phyloP scores from a whole-genome alignment of 2,888 invertebrate species.

The Hololepta plana region DNA sequence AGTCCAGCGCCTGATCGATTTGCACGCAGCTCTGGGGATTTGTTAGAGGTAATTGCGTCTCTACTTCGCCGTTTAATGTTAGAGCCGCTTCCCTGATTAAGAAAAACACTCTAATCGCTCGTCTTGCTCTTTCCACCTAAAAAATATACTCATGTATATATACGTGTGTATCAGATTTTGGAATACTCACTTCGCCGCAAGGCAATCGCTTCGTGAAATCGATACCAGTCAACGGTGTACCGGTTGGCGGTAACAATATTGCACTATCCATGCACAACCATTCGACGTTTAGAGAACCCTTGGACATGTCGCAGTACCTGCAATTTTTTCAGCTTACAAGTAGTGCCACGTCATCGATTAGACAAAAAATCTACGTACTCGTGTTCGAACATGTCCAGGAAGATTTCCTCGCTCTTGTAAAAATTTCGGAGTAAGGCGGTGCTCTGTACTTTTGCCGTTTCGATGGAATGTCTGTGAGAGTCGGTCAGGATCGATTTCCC shows the following conservation, averaged over 20 bases:
- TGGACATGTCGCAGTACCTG: constrained; percentile 77
- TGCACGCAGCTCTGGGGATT: constrained; percentile 78
- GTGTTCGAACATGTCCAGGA: constrained; percentile 96
- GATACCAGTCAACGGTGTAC: constrained; percentile 91
- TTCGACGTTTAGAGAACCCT: constrained; percentile 74
- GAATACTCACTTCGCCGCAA: constrained; percentile 71
- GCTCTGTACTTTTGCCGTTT: constrained; percentile 61
- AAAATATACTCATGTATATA: constrained; percentile 11
- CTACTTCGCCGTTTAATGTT: constrained; percentile 61
- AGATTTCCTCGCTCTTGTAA: constrained; percentile 95
- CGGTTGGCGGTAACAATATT: constrained; percentile 84
- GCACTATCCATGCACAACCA: constrained; percentile 94
- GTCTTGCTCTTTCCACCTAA: constrained; percentile 68
- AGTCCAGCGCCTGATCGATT: constrained; percentile 85
- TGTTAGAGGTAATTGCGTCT: constrained; percentile 76
- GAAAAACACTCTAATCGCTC: constrained; percentile 88
- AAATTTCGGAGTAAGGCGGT: constrained; percentile 75
- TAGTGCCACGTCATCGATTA: neutral
- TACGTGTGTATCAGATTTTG: neutral
- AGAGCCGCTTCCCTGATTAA: constrained; percentile 66
- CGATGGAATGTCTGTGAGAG: constrained; percentile 44
- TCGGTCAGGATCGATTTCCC: constrained; percentile 45
- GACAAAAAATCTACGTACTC: constrained; percentile 35
- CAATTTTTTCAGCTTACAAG: constrained; percentile 9
- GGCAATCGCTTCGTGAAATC: constrained; percentile 86